A percentile compares a stretch with the other conserved stretches of the same genome.
Evolutionary conservation across 2,113 vertebrate genomes (phyloP).

Genomic region (Burhinus oedicnemus): DNA sequence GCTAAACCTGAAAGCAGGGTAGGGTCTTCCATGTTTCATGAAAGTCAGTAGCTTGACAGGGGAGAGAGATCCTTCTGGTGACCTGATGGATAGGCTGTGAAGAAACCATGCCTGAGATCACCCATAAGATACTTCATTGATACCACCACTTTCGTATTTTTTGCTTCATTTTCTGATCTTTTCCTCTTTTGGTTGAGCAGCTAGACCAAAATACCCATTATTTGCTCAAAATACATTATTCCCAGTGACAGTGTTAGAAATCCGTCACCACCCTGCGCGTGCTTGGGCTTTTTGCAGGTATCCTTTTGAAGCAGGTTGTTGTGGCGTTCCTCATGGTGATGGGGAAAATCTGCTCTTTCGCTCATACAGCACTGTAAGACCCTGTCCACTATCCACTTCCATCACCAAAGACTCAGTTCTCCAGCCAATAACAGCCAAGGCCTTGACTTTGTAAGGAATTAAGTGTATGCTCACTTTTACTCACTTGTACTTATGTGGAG

Average conservation of each 20-base stretch:
- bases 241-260: not conserved
- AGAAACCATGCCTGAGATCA: not conserved
- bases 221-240: not conserved
- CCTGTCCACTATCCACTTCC: not conserved
- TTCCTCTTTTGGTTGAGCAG: not conserved
- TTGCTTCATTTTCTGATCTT: not conserved
- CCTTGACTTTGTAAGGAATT: not conserved
- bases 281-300: not conserved
- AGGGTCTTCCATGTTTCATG: not conserved
- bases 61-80: not conserved
- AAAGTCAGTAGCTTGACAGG: not conserved
- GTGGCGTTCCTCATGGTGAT: fast-evolving
- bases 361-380: not conserved
- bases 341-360: not conserved
- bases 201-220: not conserved
- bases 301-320: not conserved
- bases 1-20: not conserved
- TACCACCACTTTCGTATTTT: not conserved
- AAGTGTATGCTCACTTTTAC: not conserved
- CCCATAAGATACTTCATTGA: not conserved
- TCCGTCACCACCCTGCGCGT: fast-evolving
- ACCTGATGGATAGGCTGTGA: not conserved
- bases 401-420: not conserved
- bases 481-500: not conserved
- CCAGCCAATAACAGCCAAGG: not conserved